A percentile compares a stretch with the other conserved stretches of the same genome.
phyloP scores from a whole-genome alignment of 2,888 invertebrate genomes.

The Trissonchulus sp. region DNA sequence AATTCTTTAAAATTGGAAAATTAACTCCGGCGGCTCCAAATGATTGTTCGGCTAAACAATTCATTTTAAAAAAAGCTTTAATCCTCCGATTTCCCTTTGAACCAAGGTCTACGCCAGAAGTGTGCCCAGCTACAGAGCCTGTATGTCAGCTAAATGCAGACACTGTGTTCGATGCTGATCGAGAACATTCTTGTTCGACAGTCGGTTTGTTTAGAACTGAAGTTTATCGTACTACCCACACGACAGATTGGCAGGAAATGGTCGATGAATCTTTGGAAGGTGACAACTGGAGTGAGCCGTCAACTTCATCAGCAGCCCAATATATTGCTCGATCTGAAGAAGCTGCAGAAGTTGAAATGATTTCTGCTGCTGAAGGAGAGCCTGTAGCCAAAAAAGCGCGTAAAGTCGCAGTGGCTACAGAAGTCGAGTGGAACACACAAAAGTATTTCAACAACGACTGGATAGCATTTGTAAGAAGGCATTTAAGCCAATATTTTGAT shows the following conservation, averaged over 20 bases:
- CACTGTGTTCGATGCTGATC: neutral
- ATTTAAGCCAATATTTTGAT: neutral
- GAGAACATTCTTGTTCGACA: neutral
- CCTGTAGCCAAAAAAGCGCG: too few species aligned
- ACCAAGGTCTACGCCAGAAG: neutral
- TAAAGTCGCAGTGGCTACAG: neutral
- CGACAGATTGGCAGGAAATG: too few species aligned
- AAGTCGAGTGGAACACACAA: neutral
- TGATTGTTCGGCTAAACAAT: neutral
- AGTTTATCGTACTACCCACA: too few species aligned
- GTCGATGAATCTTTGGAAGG: too few species aligned
- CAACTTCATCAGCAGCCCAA: neutral
- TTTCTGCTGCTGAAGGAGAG: neutral
- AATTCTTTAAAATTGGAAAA: neutral
- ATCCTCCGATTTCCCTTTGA: neutral
- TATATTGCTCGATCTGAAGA: neutral
- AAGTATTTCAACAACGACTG: neutral
- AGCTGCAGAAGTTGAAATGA: neutral
- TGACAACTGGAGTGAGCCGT: neutral
- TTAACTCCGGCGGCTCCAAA: neutral
- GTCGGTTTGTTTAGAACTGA: neutral
- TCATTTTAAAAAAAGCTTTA: neutral
- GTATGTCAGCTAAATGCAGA: neutral
- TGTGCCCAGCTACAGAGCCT: neutral
- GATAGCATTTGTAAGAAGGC: neutral